A percentile compares a stretch with the other conserved stretches of the same genome.
Conservation (phyloP, 2,113 vertebrate species). For the Ctenomys sociabilis region DNA sequence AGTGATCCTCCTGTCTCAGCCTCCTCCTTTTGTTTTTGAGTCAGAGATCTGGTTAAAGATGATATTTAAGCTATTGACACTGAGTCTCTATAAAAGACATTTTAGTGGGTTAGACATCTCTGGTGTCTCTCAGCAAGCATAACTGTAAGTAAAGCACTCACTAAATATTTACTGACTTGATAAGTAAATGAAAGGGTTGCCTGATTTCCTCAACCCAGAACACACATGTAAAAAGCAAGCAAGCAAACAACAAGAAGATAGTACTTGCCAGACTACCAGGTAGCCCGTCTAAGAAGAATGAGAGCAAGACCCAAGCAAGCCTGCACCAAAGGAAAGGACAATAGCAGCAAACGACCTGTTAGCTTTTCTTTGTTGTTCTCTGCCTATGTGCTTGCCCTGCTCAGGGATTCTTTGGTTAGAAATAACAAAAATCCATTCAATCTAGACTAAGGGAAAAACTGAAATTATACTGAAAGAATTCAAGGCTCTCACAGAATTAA, state of each 20-base stretch:
- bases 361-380: not conserved
- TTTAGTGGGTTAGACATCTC: not conserved
- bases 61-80: not conserved
- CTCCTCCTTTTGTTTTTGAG: not conserved
- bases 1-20: too few species aligned
- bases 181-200: not conserved
- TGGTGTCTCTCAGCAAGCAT: not conserved
- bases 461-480: not conserved
- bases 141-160: too few species aligned
- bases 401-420: not conserved
- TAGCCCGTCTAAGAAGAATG: not conserved
- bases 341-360: fast-evolving
- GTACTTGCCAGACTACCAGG: not conserved
- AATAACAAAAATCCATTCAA: not conserved
- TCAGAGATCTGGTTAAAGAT: not conserved
- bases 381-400: not conserved
- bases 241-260: not conserved
- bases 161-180: not conserved
- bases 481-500: not conserved
- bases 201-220: not conserved
- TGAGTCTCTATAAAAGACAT: not conserved
- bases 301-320: not conserved
- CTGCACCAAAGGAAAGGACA: fast-evolving
- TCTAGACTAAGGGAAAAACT: not conserved
- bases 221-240: not conserved